Evolutionary conservation across 2,888 invertebrate species (phyloP).

Genomic region (Formica aserva): DNA sequence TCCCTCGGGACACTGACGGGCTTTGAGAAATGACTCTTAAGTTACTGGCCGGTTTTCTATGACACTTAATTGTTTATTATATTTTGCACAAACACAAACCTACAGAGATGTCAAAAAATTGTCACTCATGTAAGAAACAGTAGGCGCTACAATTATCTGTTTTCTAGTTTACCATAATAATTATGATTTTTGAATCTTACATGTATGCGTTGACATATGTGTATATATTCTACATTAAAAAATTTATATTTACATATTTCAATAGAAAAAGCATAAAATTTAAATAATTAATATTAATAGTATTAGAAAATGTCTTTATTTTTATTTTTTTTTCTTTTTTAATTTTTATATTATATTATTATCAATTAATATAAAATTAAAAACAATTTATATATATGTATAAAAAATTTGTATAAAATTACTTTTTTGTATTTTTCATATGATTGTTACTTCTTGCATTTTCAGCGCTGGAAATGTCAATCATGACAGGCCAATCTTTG

Average conservation of each 20-base stretch:
- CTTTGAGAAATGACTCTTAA: constrained; percentile 69
- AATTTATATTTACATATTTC: background rate
- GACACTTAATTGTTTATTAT: constrained; percentile 45
- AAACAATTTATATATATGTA: background rate
- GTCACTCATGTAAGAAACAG: constrained; percentile 1
- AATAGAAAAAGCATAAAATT: background rate
- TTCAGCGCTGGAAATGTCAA: background rate
- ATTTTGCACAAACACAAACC: constrained; percentile 47
- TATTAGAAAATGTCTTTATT: background rate
- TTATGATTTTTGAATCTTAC: background rate
- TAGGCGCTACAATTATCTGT: background rate
- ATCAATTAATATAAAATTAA: background rate
- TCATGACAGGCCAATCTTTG: background rate
- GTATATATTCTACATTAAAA: background rate
- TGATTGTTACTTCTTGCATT: background rate
- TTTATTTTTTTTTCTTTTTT: background rate
- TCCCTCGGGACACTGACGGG: constrained; percentile 55
- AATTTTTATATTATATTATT: background rate
- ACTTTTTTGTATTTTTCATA: background rate
- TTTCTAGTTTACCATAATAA: background rate
- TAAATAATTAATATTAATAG: background rate
- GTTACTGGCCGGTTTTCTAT: constrained; percentile 62
- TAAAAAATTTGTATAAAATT: background rate
- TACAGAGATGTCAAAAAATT: constrained; percentile 11
- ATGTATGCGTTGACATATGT: background rate